Conservation (phyloP, 2,797 vertebrate genomes). For the Periophthalmus magnuspinnatus region DNA sequence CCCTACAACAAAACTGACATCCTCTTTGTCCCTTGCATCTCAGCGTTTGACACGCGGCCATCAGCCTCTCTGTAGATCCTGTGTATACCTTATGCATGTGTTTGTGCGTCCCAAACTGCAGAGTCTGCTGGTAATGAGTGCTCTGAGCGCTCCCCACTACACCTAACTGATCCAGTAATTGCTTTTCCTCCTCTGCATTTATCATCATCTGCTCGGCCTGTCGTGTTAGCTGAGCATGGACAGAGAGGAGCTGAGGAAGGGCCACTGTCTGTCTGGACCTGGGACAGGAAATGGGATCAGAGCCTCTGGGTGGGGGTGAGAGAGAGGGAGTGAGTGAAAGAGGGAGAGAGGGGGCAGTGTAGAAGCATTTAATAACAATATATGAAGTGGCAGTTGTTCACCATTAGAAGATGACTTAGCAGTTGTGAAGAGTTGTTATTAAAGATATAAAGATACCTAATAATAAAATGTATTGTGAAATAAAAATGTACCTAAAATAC, state of each 20-base stretch:
- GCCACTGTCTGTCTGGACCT: constrained; percentile 39
- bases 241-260: constrained; percentile 32
- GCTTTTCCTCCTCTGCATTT: constrained; percentile 81
- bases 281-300: constrained; percentile 33
- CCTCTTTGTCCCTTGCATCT: constrained; percentile 20
- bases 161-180: constrained; percentile 79
- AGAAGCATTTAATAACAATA: constrained; percentile 40
- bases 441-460: background rate
- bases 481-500: background rate
- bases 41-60: constrained; percentile 37
- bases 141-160: constrained; percentile 69
- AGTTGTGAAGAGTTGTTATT: background rate
- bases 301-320: constrained; percentile 22
- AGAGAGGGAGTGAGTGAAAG: background rate
- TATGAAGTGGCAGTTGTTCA: constrained; percentile 31
- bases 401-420: constrained; percentile 24
- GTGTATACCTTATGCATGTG: constrained; percentile 14
- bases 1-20: constrained; percentile 12
- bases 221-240: constrained; percentile 67
- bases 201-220: constrained; percentile 78
- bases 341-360: constrained; percentile 8
- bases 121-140: constrained; percentile 74
- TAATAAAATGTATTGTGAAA: background rate
- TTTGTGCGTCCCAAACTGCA: constrained; percentile 49
- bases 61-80: constrained; percentile 15